Percentiles rank a stretch among this genome's conserved stretches.
phyloP scores from a whole-genome alignment of 2,113 vertebrate genomes.

The Archocentrus centrarchus region DNA sequence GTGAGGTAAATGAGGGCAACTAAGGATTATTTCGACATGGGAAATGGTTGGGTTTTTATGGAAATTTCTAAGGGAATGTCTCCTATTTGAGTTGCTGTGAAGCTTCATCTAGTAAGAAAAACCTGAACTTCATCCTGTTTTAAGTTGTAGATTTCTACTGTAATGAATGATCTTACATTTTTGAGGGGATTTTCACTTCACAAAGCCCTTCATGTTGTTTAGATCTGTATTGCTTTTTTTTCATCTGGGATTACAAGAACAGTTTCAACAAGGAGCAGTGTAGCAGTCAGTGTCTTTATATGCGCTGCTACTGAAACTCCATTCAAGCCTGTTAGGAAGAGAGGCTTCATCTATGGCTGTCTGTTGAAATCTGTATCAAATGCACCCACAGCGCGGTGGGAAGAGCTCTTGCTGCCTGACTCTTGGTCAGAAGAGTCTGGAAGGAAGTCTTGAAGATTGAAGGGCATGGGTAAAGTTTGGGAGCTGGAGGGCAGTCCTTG shows the following conservation, averaged over 20 bases:
- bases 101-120: too few relatives aligned
- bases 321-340: not conserved
- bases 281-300: conserved; percentile 33
- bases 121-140: not conserved
- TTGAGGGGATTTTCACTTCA: conserved; percentile 24
- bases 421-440: not conserved
- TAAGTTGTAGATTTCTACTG: not conserved
- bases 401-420: not conserved
- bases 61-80: conserved; percentile 46
- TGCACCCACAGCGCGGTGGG: not conserved
- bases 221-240: not conserved
- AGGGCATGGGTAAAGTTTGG: not conserved
- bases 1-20: conserved; percentile 58
- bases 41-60: conserved; percentile 43
- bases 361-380: conserved; percentile 28
- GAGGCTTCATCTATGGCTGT: conserved; percentile 29
- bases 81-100: not conserved
- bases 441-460: not conserved
- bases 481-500: not conserved
- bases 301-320: conserved; percentile 5
- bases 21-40: conserved; percentile 55
- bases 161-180: not conserved
- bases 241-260: conserved; percentile 19
- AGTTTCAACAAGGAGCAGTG: conserved; percentile 7
- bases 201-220: not conserved